A percentile compares a stretch with the other conserved stretches of the same genome.
These are phyloP conservation scores for Anoplius nigerrimus DNA, from an alignment of 2,888 invertebrate genomes.

Conservation along the genomic window DNA sequence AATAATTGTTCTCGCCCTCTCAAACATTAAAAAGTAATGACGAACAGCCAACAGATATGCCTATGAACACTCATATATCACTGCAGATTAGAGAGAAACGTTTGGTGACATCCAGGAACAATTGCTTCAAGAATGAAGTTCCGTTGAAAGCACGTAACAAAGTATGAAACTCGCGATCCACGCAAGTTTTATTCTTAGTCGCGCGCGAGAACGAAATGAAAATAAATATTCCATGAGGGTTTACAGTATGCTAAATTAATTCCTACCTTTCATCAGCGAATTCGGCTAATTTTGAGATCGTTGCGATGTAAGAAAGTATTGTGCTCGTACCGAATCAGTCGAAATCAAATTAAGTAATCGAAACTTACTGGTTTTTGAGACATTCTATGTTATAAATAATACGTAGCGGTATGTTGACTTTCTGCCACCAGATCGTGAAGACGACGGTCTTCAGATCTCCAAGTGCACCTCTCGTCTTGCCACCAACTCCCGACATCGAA, in stretches of 20 bases:
- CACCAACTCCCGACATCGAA: too few species aligned
- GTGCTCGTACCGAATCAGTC: constrained; percentile 29
- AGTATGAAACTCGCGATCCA: constrained; percentile 43
- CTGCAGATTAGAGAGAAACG: constrained; percentile 3
- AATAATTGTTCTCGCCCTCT: not conserved
- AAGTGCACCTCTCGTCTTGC: too few species aligned
- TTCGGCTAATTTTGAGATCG: constrained; percentile 41
- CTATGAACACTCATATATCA: not conserved
- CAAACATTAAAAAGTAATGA: not conserved
- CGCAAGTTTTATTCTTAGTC: constrained; percentile 35
- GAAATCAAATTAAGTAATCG: too few species aligned
- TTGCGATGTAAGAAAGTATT: constrained; percentile 32
- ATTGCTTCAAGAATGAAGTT: constrained; percentile 16
- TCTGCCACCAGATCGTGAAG: too few species aligned
- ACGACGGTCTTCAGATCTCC: too few species aligned
- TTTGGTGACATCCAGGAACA: constrained; percentile 33
- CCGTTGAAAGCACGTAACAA: constrained; percentile 8
- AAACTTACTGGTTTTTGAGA: too few species aligned
- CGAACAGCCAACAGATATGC: not conserved
- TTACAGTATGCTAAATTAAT: constrained; percentile 22
- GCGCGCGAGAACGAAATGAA: constrained; percentile 5
- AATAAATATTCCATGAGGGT: constrained; percentile 34
- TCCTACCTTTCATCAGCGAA: constrained; percentile 14
- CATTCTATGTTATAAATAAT: too few species aligned
- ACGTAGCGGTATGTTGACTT: too few species aligned